phyloP scores from a whole-genome alignment of 2,888 invertebrate species.

The Escarpia spicata region DNA sequence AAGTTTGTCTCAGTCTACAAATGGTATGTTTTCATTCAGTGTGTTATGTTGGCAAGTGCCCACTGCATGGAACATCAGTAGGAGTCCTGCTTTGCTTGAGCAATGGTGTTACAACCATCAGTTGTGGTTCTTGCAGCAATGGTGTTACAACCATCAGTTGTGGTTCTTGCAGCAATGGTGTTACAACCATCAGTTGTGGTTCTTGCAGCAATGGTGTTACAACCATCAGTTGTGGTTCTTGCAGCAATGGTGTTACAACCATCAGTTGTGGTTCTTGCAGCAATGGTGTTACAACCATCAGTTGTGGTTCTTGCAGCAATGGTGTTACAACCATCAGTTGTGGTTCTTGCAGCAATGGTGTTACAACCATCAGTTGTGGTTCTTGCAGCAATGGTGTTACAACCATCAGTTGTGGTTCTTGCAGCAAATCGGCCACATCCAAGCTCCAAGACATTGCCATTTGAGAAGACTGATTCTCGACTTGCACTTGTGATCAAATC shows the following conservation, averaged over 20 bases:
- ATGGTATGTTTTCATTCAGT: not conserved
- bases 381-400: not conserved
- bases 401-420: constrained; percentile 19
- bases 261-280: constrained; percentile 25
- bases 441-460: constrained; percentile 56
- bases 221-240: constrained; percentile 23
- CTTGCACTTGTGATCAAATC: constrained; percentile 52
- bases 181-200: too few relatives aligned
- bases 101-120: not conserved
- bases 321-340: not conserved
- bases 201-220: constrained; percentile 57
- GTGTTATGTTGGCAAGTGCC: not conserved
- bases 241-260: too few relatives aligned
- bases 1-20: not conserved
- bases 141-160: too few relatives aligned
- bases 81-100: not conserved
- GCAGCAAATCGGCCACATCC: constrained; percentile 64
- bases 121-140: constrained; percentile 50
- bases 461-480: constrained; percentile 58
- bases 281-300: not conserved
- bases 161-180: constrained; percentile 54
- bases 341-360: too few relatives aligned
- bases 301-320: too few relatives aligned
- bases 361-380: not conserved
- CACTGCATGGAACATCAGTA: not conserved